Evolutionary conservation across 1,140 invertebrate genomes (phyloP), one percentile per base, ranked within the genome.

Genomic region (Chironomus striatipennis): DNA sequence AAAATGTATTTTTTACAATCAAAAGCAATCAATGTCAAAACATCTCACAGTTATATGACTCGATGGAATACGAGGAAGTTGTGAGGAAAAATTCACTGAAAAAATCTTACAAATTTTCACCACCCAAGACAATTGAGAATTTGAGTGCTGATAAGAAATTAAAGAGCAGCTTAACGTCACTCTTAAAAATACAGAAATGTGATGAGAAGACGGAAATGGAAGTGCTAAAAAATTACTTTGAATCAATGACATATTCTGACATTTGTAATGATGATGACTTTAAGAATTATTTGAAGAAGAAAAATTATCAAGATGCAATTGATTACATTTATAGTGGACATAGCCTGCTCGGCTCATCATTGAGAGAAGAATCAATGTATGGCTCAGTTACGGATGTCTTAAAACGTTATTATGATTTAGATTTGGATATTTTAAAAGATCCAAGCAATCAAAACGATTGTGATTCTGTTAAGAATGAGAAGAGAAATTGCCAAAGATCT

Each of bases 211-310:
- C 34, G 4, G 74, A 74, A 74, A 43, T 74, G 12, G 65, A 77
- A 7, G 72, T 80, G 70, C 75, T 81, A 18, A 78, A 80, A 64
- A 79, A 81, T 64, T 81, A 81, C 72, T 74, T 81, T 7, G 80
- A 81, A 47, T 80, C 76, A 7, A 80, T 80, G 64, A 79, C 78
- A 9, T 80, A 80, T 73, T 80, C 79, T 1, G 79, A 80, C 64
- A 81, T 81, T 65, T 79, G 79, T 65, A 79, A 80, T 75, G 79
- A 81, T 65, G 75, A 75, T 0, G 78, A 80, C 24, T 81, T 81
- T 24, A 80, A 79, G 43, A 76, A 79, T 7, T 81, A 81, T 77
- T 42, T 81, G 47, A 77, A 79, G 10, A 77, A 79, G 18, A 81
- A 81, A 42, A 80, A 80, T 57, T 81, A 81, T 64, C 76, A 75